phyloP scores from a whole-genome alignment of 2,888 invertebrate species.

The Colostygia pectinataria region DNA sequence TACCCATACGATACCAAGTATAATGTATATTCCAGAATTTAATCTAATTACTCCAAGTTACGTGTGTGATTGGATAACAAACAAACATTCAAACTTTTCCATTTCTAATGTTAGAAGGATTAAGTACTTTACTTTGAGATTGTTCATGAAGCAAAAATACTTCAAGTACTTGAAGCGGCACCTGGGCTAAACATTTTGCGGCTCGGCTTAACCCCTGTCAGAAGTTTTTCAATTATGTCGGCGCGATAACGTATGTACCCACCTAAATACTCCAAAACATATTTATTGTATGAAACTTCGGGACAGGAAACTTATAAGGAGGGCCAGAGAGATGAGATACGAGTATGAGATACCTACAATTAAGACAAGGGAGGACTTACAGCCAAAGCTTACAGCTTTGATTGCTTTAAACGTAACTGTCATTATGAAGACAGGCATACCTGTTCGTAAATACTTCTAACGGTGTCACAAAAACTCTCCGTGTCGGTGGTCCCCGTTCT shows the following conservation, averaged over 20 bases:
- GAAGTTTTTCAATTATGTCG: slow-evolving; percentile 78
- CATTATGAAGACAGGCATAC: too few species aligned
- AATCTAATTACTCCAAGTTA: too few species aligned
- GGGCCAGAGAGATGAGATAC: slow-evolving; percentile 20
- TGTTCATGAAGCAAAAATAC: slow-evolving; percentile 19
- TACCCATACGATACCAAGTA: too few species aligned
- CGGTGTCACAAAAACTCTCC: too few species aligned
- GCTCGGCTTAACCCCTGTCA: slow-evolving; percentile 64
- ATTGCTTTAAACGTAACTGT: background rate
- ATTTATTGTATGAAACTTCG: slow-evolving; percentile 62
- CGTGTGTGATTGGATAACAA: too few species aligned
- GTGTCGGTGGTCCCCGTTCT: too few species aligned
- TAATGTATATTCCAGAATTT: too few species aligned
- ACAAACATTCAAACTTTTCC: too few species aligned
- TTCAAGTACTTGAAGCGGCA: slow-evolving; percentile 12
- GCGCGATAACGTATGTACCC: slow-evolving; percentile 58
- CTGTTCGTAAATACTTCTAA: too few species aligned
- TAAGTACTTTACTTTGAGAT: slow-evolving; percentile 6
- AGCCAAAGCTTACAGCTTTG: background rate
- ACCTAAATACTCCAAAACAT: slow-evolving; percentile 55
- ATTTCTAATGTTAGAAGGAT: background rate
- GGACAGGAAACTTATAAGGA: slow-evolving; percentile 30
- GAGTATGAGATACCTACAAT: slow-evolving; percentile 8
- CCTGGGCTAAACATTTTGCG: slow-evolving; percentile 38
- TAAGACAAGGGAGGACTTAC: slow-evolving; percentile 4